phyloP scores from a whole-genome alignment of 2,888 invertebrate species.

The Drosophila kanekoi region DNA sequence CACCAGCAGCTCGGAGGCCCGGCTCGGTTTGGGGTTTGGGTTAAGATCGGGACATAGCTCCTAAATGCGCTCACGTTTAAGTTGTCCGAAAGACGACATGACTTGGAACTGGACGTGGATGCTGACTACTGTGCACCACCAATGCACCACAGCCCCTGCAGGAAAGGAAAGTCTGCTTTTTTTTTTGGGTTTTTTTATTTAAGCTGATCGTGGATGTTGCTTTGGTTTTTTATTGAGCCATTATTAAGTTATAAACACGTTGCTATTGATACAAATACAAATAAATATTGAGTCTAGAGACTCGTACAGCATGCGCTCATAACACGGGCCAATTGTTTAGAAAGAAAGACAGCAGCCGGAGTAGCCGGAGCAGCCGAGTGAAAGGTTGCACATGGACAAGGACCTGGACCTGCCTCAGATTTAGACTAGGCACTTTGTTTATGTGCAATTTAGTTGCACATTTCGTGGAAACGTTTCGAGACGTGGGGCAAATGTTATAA shows the following conservation, averaged over 20 bases:
- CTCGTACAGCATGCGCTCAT: slow-evolving; percentile 12
- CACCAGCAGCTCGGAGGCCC: slow-evolving; percentile 14
- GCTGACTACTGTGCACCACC: slow-evolving; percentile 58
- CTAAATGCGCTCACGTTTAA: slow-evolving; percentile 75
- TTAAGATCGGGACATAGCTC: slow-evolving; percentile 35
- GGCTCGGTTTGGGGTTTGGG: slow-evolving; percentile 6
- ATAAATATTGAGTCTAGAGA: slow-evolving; percentile 62
- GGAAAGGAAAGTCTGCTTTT: slow-evolving; percentile 60
- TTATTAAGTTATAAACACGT: slow-evolving; percentile 81
- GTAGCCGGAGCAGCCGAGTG: slow-evolving; percentile 50
- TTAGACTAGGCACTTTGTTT: slow-evolving; percentile 57
- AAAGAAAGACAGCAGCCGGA: slow-evolving; percentile 56
- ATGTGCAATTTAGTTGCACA: slow-evolving; percentile 63
- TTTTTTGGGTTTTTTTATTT: slow-evolving; percentile 17
- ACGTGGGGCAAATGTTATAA: slow-evolving; percentile 57
- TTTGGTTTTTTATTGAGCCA: slow-evolving; percentile 78
- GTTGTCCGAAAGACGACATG: slow-evolving; percentile 68
- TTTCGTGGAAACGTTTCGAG: slow-evolving; percentile 54
- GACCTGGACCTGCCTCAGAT: slow-evolving; percentile 59
- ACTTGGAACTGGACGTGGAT: slow-evolving; percentile 39
- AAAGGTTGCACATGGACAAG: slow-evolving; percentile 62
- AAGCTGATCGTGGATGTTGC: slow-evolving; percentile 41
- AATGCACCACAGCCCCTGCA: slow-evolving; percentile 53
- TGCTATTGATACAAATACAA: slow-evolving; percentile 78
- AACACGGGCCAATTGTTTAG: slow-evolving; percentile 47